Base-by-base conservation (phyloP, 2,113 vertebrate genomes). In the Chunga burmeisteri region DNA sequence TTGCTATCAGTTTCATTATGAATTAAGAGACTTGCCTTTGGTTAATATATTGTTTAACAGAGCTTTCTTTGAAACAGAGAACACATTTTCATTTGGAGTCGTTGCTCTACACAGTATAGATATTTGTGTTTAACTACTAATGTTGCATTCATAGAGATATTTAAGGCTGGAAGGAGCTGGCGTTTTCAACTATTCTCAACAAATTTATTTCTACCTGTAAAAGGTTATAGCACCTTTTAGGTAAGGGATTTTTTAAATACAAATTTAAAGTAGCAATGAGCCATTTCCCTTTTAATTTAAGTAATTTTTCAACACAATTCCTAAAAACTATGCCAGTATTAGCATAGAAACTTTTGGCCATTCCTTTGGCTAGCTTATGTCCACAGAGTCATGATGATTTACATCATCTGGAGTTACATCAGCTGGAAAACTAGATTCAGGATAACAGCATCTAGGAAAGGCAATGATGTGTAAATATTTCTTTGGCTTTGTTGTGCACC, bases 401-500 rank as follows among this genome's bases (percentile, higher is more conserved):
- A 91, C 56, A 74, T 82, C 70, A 88, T 34, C 84, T 94, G 91
- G 93, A 83, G 77, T 88, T 86, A 46, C 58, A 86, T 81, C 82
- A 94, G 42, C 75, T 96, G 94, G 89, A 91, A 93, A 93, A 84
- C 34, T 61, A 61, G 44, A 72, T 61, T 93, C 83, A 86, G 86
- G 55, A 36, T 67, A 96, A 84, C 55, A 74, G n/a, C 70, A 67
- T 81, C 91, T 94, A 94, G 91, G 84, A 93, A 94, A 93, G 84
- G 84, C 86, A 95, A 89, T 56, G 84, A 91, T 56, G 66, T 56
- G 68, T 91, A 94, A 95, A 87, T 85, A 94, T 79, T 96, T 88
- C 78, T 94, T 95, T 96, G 91, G 89, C 93, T 89, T 91, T 91
- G 80, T 68, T 58, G 23, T 32, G 63, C 58, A 71, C 15, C 27